A percentile compares a stretch with the other conserved stretches of the same genome.
These are phyloP conservation scores for Brachyalestes nurse DNA, from an alignment of 2,797 vertebrate genomes.

Conservation along the genomic window DNA sequence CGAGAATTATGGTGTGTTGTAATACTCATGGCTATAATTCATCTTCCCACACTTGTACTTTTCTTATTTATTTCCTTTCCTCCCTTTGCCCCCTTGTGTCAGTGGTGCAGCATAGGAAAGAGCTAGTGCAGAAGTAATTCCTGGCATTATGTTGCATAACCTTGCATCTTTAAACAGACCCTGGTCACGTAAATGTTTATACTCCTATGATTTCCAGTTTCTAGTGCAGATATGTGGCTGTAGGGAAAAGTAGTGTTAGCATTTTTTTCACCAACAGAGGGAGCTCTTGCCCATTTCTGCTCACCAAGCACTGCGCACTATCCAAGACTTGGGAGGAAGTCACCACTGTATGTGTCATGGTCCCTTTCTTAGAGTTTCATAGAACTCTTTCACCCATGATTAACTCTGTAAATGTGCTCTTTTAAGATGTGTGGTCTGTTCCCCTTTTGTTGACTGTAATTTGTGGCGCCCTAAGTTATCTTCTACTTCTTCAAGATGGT, in stretches of 20 bases:
- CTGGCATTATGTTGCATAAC: neutral
- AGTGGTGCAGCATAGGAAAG: neutral
- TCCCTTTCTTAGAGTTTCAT: conserved; percentile 10
- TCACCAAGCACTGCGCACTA: neutral
- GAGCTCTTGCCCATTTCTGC: conserved; percentile 64
- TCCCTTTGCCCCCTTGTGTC: conserved; percentile 1
- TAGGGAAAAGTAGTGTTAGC: neutral
- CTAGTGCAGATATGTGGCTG: neutral
- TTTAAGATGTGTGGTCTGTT: conserved; percentile 20
- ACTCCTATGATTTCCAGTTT: too few relatives aligned
- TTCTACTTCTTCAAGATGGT: neutral
- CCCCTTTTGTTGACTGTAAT: conserved; percentile 8
- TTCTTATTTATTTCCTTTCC: conserved; percentile 40
- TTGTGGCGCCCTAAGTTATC: conserved; percentile 14
- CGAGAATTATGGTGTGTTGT: conserved; percentile 56
- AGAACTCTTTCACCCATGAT: neutral
- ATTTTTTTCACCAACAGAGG: conserved; percentile 73
- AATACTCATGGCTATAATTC: conserved; percentile 40
- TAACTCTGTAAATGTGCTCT: conserved; percentile 9
- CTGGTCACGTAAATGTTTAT: neutral
- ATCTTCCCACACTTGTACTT: conserved; percentile 40
- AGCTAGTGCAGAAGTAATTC: neutral
- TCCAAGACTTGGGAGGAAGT: neutral
- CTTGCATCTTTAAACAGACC: neutral
- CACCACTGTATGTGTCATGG: neutral